A percentile compares a stretch with the other conserved stretches of the same genome.
These are phyloP conservation scores for Tetragnatha versicolor DNA, from an alignment of 1,140 invertebrate genomes.

Conservation along the genomic window DNA sequence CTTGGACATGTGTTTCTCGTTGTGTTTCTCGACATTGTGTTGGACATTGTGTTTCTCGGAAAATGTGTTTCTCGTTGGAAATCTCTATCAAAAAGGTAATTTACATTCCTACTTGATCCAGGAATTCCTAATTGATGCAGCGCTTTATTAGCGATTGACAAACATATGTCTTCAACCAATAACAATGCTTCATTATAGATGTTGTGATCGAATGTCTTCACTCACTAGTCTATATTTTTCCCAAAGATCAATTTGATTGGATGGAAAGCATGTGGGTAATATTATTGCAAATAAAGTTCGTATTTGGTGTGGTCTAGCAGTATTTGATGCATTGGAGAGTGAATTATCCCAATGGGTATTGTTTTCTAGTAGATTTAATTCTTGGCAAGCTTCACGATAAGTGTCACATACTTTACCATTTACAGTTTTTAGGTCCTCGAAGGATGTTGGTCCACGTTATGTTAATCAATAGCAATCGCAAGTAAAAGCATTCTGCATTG, in stretches of 20 bases:
- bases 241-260: neutral
- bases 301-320: neutral
- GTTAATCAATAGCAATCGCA: neutral
- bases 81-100: neutral
- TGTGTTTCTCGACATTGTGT: too few relatives aligned
- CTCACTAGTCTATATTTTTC: neutral
- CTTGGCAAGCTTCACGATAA: neutral
- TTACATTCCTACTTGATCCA: neutral
- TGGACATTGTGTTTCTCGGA: too few relatives aligned
- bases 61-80: neutral
- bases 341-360: neutral
- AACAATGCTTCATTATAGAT: neutral
- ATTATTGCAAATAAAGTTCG: neutral
- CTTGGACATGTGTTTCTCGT: neutral
- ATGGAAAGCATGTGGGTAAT: neutral
- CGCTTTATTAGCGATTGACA: neutral
- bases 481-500: neutral
- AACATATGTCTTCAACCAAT: neutral
- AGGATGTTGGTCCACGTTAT: conserved; percentile 8
- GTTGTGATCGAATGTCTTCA: neutral
- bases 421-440: neutral
- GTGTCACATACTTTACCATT: neutral
- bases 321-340: neutral
- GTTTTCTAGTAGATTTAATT: neutral
- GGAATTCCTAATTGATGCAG: neutral